A percentile compares a stretch with the other conserved stretches of the same genome.
Evolutionary conservation across 2,797 vertebrate genomes (phyloP).

Genomic region (Hippoglossus hippoglossus): DNA sequence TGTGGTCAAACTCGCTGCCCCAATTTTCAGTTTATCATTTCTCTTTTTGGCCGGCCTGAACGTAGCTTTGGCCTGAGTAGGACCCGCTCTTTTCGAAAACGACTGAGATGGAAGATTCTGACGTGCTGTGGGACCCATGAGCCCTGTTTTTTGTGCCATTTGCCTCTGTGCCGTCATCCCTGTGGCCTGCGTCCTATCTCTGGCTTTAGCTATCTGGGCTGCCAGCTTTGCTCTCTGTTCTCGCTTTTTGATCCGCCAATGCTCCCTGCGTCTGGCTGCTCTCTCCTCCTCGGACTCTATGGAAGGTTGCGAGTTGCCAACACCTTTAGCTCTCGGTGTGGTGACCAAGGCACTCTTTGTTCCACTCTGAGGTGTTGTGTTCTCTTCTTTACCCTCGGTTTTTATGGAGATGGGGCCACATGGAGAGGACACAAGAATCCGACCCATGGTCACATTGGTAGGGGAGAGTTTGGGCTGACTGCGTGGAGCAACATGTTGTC

Average conservation of each 20-base stretch:
- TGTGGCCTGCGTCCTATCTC: constrained; percentile 51
- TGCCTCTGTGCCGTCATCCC: constrained; percentile 37
- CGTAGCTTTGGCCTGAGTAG: constrained; percentile 28
- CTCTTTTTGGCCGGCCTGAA: constrained; percentile 46
- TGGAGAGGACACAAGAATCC: constrained; percentile 33
- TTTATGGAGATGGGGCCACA: constrained; percentile 28
- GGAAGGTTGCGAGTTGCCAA: neutral
- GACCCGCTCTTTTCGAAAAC: constrained; percentile 43
- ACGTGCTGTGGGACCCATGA: constrained; percentile 15
- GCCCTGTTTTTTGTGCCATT: constrained; percentile 32
- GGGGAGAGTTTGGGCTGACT: constrained; percentile 57
- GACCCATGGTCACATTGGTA: constrained; percentile 23
- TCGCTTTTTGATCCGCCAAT: constrained; percentile 85
- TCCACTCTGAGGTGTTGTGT: constrained; percentile 46
- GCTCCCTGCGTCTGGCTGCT: constrained; percentile 80
- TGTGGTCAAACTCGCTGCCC: constrained; percentile 6
- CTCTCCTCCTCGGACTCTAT: constrained; percentile 78
- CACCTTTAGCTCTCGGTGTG: constrained; percentile 42
- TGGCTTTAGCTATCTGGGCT: constrained; percentile 59
- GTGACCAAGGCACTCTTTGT: constrained; percentile 69
- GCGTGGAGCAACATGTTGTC: constrained; percentile 43
- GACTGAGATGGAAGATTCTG: constrained; percentile 45
- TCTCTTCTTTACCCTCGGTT: constrained; percentile 29
- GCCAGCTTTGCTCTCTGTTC: constrained; percentile 84
- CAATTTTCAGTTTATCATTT: constrained; percentile 29